Evolutionary conservation across 2,113 vertebrate species (phyloP).

Genomic region (Pelvicachromis taeniatus): DNA sequence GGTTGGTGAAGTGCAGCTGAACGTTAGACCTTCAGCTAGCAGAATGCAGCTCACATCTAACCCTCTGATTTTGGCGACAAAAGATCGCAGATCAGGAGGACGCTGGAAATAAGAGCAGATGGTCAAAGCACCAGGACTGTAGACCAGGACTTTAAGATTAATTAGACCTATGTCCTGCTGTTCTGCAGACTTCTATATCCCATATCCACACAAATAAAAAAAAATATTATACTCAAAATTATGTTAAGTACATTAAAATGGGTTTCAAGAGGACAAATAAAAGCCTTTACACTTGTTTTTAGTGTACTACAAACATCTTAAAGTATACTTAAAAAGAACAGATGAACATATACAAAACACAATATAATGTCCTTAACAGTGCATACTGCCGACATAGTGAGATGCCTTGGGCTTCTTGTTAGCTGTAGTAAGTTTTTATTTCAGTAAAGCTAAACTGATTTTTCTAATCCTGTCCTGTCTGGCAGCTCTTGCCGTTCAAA

Average conservation of each 20-base stretch:
- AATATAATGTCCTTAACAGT: background rate
- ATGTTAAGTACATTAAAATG: background rate
- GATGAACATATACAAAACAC: accelerated
- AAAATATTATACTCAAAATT: background rate
- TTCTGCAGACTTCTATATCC: background rate
- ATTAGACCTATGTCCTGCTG: background rate
- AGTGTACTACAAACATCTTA: background rate
- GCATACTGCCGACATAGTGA: accelerated
- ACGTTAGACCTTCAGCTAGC: accelerated
- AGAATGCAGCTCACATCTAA: background rate
- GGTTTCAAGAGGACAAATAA: background rate
- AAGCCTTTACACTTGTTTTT: background rate
- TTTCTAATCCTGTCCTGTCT: background rate
- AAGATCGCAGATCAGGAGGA: background rate
- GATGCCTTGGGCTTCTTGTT: accelerated
- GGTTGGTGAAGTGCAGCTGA: background rate
- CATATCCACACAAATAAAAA: accelerated
- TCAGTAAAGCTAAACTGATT: accelerated
- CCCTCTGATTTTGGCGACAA: background rate
- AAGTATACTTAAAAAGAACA: background rate
- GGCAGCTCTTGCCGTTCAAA: background rate
- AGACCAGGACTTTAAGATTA: background rate
- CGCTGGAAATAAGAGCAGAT: background rate
- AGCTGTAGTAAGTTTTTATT: background rate
- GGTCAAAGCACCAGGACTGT: background rate